Evolutionary conservation across 2,888 invertebrate species (phyloP), one percentile per base, ranked within the genome.

Genomic region (Agrotis segetum): DNA sequence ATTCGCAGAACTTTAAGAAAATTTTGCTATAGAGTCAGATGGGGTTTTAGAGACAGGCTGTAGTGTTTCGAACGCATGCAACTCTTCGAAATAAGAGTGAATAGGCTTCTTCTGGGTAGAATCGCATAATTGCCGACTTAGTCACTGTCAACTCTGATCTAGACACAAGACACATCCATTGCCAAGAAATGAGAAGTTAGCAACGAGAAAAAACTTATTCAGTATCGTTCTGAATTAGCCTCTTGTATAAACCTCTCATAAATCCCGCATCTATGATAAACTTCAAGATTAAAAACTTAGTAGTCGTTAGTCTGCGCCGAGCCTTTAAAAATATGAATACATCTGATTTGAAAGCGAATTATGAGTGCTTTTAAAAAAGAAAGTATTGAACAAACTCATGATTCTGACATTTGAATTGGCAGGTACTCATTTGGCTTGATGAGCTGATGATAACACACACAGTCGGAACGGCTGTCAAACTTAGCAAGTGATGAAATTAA

Each of bases 341-440:
- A 68, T 58, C 64, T 62, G 59, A 77, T 78, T 79, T 81, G 82
- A 86, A 86, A 85, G 82, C 79, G 79, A 86, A 84, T 78, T 76
- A 81, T 68, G 40, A 66, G 74, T 77, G 74, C 66, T 65, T 69
- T 68, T 65, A 73, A 85, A 84, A 81, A 86, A 81, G 79, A 75
- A 79, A 79, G 78, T 70, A 55, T n/a, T 56, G 61, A 82, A 74
- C 53, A 73, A 74, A 79, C 82, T 71, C 24, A 17, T 19, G 53
- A 60, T 68, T 73, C 63, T 68, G 69, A 77, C 81, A 63, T 49
- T 47, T 63, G 61, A 81, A 69, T 71, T 81, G 81, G 67, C 84
- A 84, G 81, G 68, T 73, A 71, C 68, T 83, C 44, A 76, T 82
- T 75, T 64, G n/a, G 49, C 17, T 5, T 40, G 44, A 58, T 46